Evolutionary conservation across 2,888 invertebrate species (phyloP).

Genomic region (Unio pictorum): DNA sequence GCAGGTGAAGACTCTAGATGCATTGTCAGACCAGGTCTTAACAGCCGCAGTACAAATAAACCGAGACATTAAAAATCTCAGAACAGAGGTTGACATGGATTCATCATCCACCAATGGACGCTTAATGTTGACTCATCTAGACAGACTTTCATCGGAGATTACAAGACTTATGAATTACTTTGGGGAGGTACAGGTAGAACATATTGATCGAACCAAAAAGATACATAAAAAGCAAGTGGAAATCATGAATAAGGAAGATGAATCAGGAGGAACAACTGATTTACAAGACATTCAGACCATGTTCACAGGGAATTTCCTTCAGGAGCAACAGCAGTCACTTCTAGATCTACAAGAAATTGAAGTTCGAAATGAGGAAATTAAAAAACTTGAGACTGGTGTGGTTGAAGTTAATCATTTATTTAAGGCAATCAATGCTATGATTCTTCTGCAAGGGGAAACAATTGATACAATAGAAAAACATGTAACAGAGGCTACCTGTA

Average conservation of each 20-base stretch:
- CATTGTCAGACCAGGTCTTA: constrained; percentile 43
- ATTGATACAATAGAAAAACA: constrained; percentile 54
- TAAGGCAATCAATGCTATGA: constrained; percentile 54
- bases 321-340: constrained; percentile 50
- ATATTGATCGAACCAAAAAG: constrained; percentile 55
- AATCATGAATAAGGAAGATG: constrained; percentile 39
- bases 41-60: constrained; percentile 38
- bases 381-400: constrained; percentile 55
- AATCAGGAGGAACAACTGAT: constrained; percentile 22
- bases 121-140: constrained; percentile 33
- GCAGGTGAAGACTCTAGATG: constrained; percentile 46
- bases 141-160: constrained; percentile 44
- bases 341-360: constrained; percentile 51
- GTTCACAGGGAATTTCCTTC: constrained; percentile 54
- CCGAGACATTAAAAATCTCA: constrained; percentile 36
- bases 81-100: constrained; percentile 15
- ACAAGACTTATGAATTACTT: constrained; percentile 48
- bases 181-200: constrained; percentile 51
- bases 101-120: constrained; percentile 25
- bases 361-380: constrained; percentile 51
- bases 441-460: constrained; percentile 57
- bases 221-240: constrained; percentile 46
- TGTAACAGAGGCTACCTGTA: constrained; percentile 34
- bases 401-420: constrained; percentile 56
- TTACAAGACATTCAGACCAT: constrained; percentile 31